Evolutionary conservation across 2,888 invertebrate genomes (phyloP), one percentile per base, ranked within the genome.

Genomic region (Alviniconcha strummeri): DNA sequence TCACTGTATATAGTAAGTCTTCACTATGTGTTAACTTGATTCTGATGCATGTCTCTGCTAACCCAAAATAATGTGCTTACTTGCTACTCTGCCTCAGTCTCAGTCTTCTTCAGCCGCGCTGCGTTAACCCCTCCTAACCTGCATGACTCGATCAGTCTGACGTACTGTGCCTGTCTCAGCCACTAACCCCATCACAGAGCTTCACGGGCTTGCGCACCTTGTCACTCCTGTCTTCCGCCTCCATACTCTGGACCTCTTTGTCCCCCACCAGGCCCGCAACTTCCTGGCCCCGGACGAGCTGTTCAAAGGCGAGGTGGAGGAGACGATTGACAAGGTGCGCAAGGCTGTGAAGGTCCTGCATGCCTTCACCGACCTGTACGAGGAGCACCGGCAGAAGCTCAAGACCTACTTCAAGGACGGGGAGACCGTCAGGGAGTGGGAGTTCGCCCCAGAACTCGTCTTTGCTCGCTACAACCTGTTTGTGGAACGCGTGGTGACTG

Each of bases 271-370:
- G 82, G 97, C 97, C 0, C 96, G 97, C 91, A 96, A 96, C 90
- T 98, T 96, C 94, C 95, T 98, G 89, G 98, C 98, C 92, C 97
- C 98, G 0, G 96, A 96, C 5, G 97, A 98, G 0, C 95, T 98
- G 85, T 98, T 99, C 92, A 98, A 98, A 93, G 97, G 97, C 88
- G 98, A 98, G 90, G 97, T 98, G 74, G 98, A 98, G 92, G 98
- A 98, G 94, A 97, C 97, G 0, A 96, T 97, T 93, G 96, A 96
- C 93, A 95, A 97, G 86, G 96, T 98, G 15, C 94, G 89, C 52
- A 90, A 90, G 83, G 90, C 93, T 19, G 85, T 90, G 82, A 88
- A 90, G 82, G 91, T 92, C 11, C 87, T 94, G 56, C 87, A 90
- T 57, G 87, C 88, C 54, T 94, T 93, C 90, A 91, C 90, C 69